Evolutionary conservation across 2,113 vertebrate species (phyloP), one percentile per base, ranked within the genome.

Genomic region (Nothobranchius kuhntae): DNA sequence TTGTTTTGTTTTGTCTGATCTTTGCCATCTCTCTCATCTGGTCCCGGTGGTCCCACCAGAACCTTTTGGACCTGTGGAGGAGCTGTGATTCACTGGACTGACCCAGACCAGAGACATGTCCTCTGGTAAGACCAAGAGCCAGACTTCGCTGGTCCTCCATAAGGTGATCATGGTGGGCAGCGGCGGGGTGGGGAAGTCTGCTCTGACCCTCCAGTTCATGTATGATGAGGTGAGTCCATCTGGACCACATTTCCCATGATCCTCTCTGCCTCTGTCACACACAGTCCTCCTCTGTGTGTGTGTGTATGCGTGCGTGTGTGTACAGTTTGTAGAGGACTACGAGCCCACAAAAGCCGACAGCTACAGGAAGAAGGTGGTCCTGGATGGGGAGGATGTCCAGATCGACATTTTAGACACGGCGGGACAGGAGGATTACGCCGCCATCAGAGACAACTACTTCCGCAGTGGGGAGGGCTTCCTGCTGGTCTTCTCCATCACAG

Each of bases 261-360:
- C 0, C 30, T 30, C 53, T 15, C 65, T 44, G 11, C 10, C 4
- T 36, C 55, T 0, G 26, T 13, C 36, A 1, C 8, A 3, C 26
- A 1, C 10, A 21, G 21, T 1, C 24, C 9, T 0, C 51, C 7
- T 0, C 13, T 40, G 38, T 45, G 12, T 42, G 10, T 42, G 1
- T 52, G 2, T 42, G 40, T 42, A 4, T 42, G 10, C 8, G 10
- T 42, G 1, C 48, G 2, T 57, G 4, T 48, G 6, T 11, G 50
- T 0, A 0, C 82, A 99, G 98, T 99, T 99, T 71, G 97, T 99
- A 70, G 98, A 99, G 92, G 98, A 99, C 88, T 99, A 99, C 65
- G 97, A 99, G 84, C 97, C 98, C 69, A 99, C 98, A 26, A 99
- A 98, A 85, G 98, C 98, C 6, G 97, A 99, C 93, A 99, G 97